phyloP scores from a whole-genome alignment of 2,797 vertebrate species.

The Triplophysa yarkandensis region DNA sequence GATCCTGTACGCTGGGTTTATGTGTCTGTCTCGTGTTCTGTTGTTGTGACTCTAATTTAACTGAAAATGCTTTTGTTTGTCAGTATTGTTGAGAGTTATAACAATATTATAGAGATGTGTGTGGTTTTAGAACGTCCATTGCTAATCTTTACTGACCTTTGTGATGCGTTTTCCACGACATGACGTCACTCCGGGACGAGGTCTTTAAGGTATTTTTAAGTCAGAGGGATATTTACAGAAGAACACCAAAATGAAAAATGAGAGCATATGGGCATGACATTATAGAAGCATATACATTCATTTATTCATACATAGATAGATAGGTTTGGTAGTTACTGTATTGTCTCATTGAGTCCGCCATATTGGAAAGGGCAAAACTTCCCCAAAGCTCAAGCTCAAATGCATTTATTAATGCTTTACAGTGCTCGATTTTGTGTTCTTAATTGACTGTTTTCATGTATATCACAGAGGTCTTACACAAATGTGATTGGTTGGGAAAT shows the following conservation, averaged over 20 bases:
- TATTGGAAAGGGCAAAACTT: no score
- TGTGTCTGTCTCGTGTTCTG: background rate
- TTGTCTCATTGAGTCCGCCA: no score
- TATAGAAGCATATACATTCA: no score
- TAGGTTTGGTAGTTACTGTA: no score
- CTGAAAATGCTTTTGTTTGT: background rate
- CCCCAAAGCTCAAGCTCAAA: no score
- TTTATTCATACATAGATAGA: no score
- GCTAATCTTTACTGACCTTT: background rate
- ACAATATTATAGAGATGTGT: background rate
- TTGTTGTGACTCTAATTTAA: no score
- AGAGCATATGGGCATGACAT: background rate
- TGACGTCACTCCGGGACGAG: constrained; percentile 19
- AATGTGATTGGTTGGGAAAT: no score
- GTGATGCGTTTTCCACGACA: background rate
- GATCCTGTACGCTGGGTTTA: background rate
- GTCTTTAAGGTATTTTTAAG: constrained; percentile 1
- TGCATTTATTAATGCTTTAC: no score
- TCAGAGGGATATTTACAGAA: constrained; percentile 3
- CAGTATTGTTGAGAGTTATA: background rate
- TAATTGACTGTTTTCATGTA: no score
- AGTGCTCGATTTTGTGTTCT: no score
- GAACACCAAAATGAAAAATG: background rate
- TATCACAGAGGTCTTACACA: no score
- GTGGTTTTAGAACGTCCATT: background rate